A percentile compares a stretch with the other conserved stretches of the same genome.
phyloP scores from a whole-genome alignment of 2,113 vertebrate genomes.

The Phyllostomus hastatus region DNA sequence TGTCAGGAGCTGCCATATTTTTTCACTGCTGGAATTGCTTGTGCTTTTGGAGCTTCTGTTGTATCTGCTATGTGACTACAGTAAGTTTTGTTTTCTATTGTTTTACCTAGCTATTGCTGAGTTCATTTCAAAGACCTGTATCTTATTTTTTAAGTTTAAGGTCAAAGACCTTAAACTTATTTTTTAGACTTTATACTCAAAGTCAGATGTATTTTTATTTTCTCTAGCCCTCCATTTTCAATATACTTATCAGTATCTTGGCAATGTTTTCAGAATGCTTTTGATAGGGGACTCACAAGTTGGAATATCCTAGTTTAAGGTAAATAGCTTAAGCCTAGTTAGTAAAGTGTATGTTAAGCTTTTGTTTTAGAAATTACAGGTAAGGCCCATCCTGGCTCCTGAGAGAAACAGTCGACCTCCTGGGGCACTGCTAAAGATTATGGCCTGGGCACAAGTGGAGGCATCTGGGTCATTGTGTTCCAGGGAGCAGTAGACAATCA shows the following conservation, averaged over 20 bases:
- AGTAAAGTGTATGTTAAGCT: too few relatives aligned
- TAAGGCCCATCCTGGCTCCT: too few relatives aligned
- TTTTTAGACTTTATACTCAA: background rate
- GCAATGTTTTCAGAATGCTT: background rate
- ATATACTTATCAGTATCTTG: background rate
- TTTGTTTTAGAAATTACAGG: too few relatives aligned
- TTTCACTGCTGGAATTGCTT: slow-evolving; percentile 92
- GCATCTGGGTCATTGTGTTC: too few relatives aligned
- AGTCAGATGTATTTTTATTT: background rate
- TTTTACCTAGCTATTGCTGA: background rate
- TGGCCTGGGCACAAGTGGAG: too few relatives aligned
- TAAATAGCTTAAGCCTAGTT: too few relatives aligned
- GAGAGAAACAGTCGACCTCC: too few relatives aligned
- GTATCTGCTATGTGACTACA: slow-evolving; percentile 84
- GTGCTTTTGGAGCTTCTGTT: slow-evolving; percentile 89
- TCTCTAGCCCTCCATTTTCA: background rate
- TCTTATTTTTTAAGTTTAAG: too few relatives aligned
- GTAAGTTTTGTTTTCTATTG: slow-evolving; percentile 78
- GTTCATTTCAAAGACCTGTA: background rate
- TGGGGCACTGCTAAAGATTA: too few relatives aligned
- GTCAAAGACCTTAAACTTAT: background rate
- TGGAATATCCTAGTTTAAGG: too few relatives aligned
- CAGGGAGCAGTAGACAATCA: too few relatives aligned
- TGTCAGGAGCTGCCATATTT: slow-evolving; percentile 90
- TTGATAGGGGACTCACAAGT: too few relatives aligned